Evolutionary conservation across 2,113 vertebrate species (phyloP), one percentile per base, ranked within the genome.

Genomic region (Indicator maculatus): DNA sequence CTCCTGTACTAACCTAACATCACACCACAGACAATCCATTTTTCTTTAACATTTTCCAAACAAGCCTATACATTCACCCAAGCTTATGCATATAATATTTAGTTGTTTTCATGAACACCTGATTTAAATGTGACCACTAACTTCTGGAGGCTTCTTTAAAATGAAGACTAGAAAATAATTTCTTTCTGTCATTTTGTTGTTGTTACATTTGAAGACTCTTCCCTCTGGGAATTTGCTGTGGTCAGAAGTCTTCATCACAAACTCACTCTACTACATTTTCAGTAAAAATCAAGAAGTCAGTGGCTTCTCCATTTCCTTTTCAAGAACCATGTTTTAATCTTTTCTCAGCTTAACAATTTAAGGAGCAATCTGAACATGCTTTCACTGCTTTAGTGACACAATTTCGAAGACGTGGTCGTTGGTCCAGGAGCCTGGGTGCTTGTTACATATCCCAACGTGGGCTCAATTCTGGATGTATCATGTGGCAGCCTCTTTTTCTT

Each of bases 171-270:
- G 30, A 94, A 93, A 83, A 89, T 33, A 58, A 21, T 63, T 70
- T 45, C 16, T 87, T 87, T 87, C 63, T 83, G 63, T 83, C 45
- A 84, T 79, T 87, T 86, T 83, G 75, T 75, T 91, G 67, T 84
- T 93, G 38, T 61, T 83, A 11, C 39, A 38, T 77, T 91, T 96
- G 50, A 94, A 94, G 64, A 52, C 64, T 83, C 52, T 76, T 84
- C 60, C 89, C 84, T 80, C 60, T 89, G 88, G 91, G 89, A 88
- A 77, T 91, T 80, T 71, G 16, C 31, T 93, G 91, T 72, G 93
- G 82, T 91, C 65, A 79, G 26, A 95, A 93, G 45, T n/a, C 91
- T 79, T 92, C 84, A 85, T 82, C 72, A 86, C 56, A 79, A 84
- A 74, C 1, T 8, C 45, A 70, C 71, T 85, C 39, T 16, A 36